Conservation (phyloP, 2,888 invertebrate species). For the Adelphocoris suturalis region DNA sequence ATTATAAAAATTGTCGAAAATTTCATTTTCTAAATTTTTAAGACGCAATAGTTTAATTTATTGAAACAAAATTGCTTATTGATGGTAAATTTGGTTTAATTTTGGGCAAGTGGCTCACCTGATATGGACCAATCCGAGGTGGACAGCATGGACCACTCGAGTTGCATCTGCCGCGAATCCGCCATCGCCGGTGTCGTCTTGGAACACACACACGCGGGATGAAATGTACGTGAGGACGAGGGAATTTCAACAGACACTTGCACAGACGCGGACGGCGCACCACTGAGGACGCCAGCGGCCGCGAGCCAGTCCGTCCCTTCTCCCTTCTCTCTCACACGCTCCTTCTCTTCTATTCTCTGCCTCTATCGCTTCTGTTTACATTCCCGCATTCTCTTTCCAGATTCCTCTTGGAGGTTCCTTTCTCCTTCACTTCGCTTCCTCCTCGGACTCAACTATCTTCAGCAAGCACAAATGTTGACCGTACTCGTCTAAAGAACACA, state of each 20-base stretch:
- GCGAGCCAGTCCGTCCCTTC: not conserved
- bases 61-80: no score
- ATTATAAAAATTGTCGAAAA: no score
- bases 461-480: no score
- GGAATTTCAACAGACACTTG: not conserved
- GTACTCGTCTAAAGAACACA: no score
- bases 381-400: conserved; percentile 21
- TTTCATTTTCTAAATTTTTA: no score
- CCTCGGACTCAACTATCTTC: not conserved
- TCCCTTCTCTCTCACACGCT: not conserved
- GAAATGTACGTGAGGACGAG: not conserved
- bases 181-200: conserved; percentile 32
- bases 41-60: no score
- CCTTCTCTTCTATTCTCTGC: no score
- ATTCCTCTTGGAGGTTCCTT: conserved; percentile 2
- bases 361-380: conserved; percentile 25
- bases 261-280: conserved; percentile 27
- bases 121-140: conserved; percentile 61
- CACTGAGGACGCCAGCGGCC: conserved; percentile 16
- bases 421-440: not conserved
- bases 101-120: conserved; percentile 39
- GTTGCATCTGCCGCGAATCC: conserved; percentile 59
- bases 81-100: no score
- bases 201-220: conserved; percentile 1
- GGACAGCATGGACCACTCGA: conserved; percentile 64